phyloP scores from a whole-genome alignment of 2,113 vertebrate species.

The Carassius carassius region DNA sequence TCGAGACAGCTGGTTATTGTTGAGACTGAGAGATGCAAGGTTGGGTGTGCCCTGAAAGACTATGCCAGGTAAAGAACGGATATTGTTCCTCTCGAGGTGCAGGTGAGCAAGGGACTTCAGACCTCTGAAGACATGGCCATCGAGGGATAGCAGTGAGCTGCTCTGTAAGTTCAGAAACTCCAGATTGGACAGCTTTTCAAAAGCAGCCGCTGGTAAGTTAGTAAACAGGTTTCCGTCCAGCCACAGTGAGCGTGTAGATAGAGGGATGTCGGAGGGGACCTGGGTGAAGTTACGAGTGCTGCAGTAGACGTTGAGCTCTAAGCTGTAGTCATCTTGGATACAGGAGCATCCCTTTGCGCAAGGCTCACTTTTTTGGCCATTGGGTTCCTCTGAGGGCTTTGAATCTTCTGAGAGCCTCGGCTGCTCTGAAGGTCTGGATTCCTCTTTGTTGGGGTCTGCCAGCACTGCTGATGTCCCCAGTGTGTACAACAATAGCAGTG shows the following conservation, averaged over 20 bases:
- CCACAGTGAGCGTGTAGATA: slow-evolving; percentile 81
- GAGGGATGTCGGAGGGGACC: slow-evolving; percentile 79
- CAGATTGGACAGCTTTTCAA: slow-evolving; percentile 81
- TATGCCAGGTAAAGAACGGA: slow-evolving; percentile 76
- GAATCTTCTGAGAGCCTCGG: slow-evolving; percentile 40
- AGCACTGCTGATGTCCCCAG: slow-evolving; percentile 70
- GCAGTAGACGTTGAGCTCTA: slow-evolving; percentile 90
- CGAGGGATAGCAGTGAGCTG: slow-evolving; percentile 78
- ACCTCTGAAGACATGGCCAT: slow-evolving; percentile 83
- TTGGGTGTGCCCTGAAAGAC: slow-evolving; percentile 84
- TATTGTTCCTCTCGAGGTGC: slow-evolving; percentile 86
- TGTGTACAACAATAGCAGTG: slow-evolving; percentile 69
- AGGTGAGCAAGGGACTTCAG: slow-evolving; percentile 82
- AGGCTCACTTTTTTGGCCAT: slow-evolving; percentile 39
- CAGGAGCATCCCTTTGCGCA: slow-evolving; percentile 86
- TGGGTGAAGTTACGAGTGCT: slow-evolving; percentile 82
- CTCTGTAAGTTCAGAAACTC: slow-evolving; percentile 92
- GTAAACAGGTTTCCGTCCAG: slow-evolving; percentile 89
- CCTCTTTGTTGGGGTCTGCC: slow-evolving; percentile 64
- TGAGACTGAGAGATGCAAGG: slow-evolving; percentile 86
- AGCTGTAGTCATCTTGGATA: slow-evolving; percentile 79
- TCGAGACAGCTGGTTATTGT: slow-evolving; percentile 85
- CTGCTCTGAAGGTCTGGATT: slow-evolving; percentile 57
- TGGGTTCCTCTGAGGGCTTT: slow-evolving; percentile 57
- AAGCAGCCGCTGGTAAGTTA: slow-evolving; percentile 73